A percentile compares a stretch with the other conserved stretches of the same genome.
Conservation (phyloP, 2,797 vertebrate genomes). For the Serranus cabrilla region DNA sequence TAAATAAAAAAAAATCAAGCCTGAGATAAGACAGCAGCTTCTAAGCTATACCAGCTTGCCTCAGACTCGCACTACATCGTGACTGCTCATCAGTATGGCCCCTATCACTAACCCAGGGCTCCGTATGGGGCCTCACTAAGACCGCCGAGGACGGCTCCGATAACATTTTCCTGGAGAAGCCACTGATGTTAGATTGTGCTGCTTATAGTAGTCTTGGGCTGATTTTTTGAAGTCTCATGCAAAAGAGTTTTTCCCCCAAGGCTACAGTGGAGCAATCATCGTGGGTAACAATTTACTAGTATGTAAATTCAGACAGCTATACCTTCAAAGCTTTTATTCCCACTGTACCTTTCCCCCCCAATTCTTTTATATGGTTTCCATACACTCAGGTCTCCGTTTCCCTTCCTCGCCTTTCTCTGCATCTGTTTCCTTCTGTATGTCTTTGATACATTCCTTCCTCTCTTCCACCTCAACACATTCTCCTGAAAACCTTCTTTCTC, state of each 20-base stretch:
- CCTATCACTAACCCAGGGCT: constrained; percentile 57
- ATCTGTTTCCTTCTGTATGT: constrained; percentile 55
- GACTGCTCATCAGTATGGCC: constrained; percentile 67
- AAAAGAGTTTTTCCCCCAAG: constrained; percentile 34
- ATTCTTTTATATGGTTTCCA: constrained; percentile 40
- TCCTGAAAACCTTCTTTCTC: constrained; percentile 50
- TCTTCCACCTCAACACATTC: constrained; percentile 57
- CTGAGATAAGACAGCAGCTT: constrained; percentile 73
- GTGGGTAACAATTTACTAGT: constrained; percentile 56
- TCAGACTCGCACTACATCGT: constrained; percentile 58
- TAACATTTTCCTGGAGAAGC: constrained; percentile 64
- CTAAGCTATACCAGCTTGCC: constrained; percentile 58
- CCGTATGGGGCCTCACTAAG: constrained; percentile 56
- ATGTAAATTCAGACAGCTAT: constrained; percentile 68
- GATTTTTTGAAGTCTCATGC: constrained; percentile 59
- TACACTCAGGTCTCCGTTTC: constrained; percentile 41
- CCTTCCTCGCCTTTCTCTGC: constrained; percentile 24
- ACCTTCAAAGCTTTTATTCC: constrained; percentile 71
- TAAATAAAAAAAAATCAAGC: constrained; percentile 72
- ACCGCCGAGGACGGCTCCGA: constrained; percentile 51
- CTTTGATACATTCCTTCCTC: constrained; percentile 48
- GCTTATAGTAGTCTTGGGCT: constrained; percentile 52
- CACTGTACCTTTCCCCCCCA: constrained; percentile 25
- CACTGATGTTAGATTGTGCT: constrained; percentile 64
- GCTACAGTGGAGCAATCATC: constrained; percentile 54